Evolutionary conservation across 2,113 vertebrate genomes (phyloP).

Genomic region (Gopherus evgoodei): DNA sequence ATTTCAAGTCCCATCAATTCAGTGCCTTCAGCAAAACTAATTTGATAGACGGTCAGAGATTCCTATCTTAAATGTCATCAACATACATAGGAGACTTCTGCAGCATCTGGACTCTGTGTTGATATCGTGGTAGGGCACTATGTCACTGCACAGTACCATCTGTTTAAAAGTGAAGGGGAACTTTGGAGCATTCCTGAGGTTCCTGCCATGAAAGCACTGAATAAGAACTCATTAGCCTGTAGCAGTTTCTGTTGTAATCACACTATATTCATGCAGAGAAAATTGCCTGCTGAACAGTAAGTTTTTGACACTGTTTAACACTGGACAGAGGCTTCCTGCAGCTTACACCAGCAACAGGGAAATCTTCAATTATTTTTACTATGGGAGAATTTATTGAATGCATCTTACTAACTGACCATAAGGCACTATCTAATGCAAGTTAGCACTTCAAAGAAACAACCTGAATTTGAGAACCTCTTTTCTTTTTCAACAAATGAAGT

Average conservation of each 20-base stretch:
- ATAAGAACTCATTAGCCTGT: conserved; percentile 61
- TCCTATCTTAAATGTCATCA: conserved; percentile 52
- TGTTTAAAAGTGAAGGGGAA: conserved; percentile 31
- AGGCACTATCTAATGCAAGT: background rate
- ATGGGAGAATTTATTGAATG: background rate
- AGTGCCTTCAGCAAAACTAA: conserved; percentile 28
- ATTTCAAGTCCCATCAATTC: conserved; percentile 47
- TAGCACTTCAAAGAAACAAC: background rate
- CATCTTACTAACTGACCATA: background rate
- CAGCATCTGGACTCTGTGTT: background rate
- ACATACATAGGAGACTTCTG: conserved; percentile 4
- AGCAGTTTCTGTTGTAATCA: conserved; percentile 67
- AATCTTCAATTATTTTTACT: background rate
- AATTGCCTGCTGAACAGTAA: conserved; percentile 44
- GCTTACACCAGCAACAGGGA: background rate
- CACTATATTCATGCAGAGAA: conserved; percentile 66
- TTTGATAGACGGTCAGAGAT: background rate
- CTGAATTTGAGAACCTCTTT: background rate
- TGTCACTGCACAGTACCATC: conserved; percentile 11
- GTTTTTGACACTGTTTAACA: conserved; percentile 36
- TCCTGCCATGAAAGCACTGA: conserved; percentile 40
- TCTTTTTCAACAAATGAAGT: background rate
- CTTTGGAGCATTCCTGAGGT: conserved; percentile 24
- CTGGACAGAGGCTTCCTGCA: conserved; percentile 43
- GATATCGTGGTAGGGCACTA: background rate